A percentile compares a stretch with the other conserved stretches of the same genome.
These are phyloP conservation scores for Takifugu rubripes DNA, from an alignment of 2,797 vertebrate species.

Conservation along the genomic window DNA sequence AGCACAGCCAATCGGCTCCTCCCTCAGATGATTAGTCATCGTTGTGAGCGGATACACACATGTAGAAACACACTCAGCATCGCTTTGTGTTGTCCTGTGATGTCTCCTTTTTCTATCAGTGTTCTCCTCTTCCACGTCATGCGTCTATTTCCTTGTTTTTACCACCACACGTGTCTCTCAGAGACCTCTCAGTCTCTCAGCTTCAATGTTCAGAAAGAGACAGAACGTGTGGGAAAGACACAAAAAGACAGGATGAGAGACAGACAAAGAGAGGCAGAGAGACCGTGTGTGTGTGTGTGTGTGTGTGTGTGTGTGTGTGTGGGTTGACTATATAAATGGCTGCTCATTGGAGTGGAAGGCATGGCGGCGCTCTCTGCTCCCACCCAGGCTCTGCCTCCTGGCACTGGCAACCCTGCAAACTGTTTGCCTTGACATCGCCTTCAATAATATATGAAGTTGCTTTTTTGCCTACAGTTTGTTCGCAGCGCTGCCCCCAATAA, in stretches of 20 bases:
- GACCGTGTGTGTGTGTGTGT: conserved; percentile 23
- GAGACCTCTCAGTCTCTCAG: conserved; percentile 20
- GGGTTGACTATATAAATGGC: conserved; percentile 82
- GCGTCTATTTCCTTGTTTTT: conserved; percentile 23
- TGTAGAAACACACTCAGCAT: conserved; percentile 22
- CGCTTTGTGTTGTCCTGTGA: conserved; percentile 41
- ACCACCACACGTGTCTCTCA: conserved; percentile 16
- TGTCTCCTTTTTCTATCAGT: conserved; percentile 24
- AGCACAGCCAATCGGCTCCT: conserved; percentile 87
- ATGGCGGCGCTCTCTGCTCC: conserved; percentile 76
- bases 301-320: conserved; percentile 12
- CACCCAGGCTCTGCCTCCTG: conserved; percentile 74
- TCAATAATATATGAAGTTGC: conserved; percentile 86
- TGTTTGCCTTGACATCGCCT: conserved; percentile 79
- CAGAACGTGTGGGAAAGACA: conserved; percentile 13
- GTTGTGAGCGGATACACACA: conserved; percentile 43
- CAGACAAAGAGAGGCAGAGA: conserved; percentile 30
- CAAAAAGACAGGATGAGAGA: conserved; percentile 25
- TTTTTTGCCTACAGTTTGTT: conserved; percentile 84
- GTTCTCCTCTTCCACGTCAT: conserved; percentile 15
- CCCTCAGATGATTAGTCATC: conserved; percentile 88
- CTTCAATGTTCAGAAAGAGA: conserved; percentile 10
- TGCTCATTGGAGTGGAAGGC: conserved; percentile 85
- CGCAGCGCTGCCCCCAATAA: conserved; percentile 44
- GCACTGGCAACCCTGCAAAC: conserved; percentile 78